These are phyloP conservation scores for Mobula hypostoma DNA, from an alignment of 2,113 vertebrate genomes.

Conservation along the genomic window DNA sequence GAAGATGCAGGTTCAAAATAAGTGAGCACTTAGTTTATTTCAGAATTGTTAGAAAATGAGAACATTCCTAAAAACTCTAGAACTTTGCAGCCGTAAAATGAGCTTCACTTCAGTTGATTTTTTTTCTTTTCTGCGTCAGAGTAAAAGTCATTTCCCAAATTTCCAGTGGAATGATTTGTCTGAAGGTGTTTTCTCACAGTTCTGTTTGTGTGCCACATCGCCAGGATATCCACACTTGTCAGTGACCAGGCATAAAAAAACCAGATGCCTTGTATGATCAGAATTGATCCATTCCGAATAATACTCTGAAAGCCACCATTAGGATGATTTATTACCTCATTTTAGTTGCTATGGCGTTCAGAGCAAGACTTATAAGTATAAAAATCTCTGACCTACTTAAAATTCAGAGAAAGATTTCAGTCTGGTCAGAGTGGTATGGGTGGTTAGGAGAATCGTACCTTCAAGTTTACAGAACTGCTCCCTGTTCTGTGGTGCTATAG, in stretches of 20 bases:
- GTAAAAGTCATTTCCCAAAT: background rate
- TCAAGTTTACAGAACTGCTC: slow-evolving; percentile 56
- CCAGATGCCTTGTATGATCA: slow-evolving; percentile 46
- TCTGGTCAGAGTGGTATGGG: slow-evolving; percentile 46
- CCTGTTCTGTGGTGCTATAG: slow-evolving; percentile 51
- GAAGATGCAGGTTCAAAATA: background rate
- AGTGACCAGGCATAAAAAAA: slow-evolving; percentile 44
- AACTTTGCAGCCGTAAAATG: background rate
- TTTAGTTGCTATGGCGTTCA: slow-evolving; percentile 64
- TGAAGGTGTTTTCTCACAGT: slow-evolving; percentile 33
- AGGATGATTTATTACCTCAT: slow-evolving; percentile 68
- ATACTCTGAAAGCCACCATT: slow-evolving; percentile 61
- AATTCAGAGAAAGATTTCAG: slow-evolving; percentile 49
- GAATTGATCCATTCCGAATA: slow-evolving; percentile 63
- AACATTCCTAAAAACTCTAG: background rate
- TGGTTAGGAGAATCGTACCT: slow-evolving; percentile 46
- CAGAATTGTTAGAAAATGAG: background rate
- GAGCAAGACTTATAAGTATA: slow-evolving; percentile 48
- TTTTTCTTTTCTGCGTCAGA: background rate
- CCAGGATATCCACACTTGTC: slow-evolving; percentile 38
- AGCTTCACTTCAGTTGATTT: background rate
- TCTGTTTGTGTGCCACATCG: slow-evolving; percentile 3
- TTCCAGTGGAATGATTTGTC: slow-evolving; percentile 28
- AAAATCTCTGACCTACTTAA: slow-evolving; percentile 47
- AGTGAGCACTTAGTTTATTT: background rate